phyloP scores from a whole-genome alignment of 2,113 vertebrate species.

The Muntiacus reevesi region DNA sequence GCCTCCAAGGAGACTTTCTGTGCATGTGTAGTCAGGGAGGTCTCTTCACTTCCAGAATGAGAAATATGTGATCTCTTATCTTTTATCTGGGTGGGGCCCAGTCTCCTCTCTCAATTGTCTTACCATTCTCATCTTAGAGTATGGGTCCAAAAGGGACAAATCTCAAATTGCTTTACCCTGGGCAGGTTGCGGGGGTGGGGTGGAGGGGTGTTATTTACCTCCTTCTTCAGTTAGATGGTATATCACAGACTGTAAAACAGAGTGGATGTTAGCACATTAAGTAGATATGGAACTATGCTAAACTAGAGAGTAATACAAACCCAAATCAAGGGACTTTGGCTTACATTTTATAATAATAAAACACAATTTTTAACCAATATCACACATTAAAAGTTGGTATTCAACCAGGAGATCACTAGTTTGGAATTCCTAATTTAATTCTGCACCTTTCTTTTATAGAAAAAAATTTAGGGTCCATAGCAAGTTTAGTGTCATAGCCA shows the following conservation, averaged over 20 bases:
- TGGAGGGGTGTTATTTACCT: not conserved
- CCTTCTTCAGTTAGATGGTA: not conserved
- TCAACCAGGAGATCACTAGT: not conserved
- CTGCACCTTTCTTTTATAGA: not conserved
- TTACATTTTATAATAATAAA: not conserved
- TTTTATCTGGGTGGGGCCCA: not conserved
- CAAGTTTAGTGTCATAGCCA: not conserved
- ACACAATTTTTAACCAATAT: not conserved
- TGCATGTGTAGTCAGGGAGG: not conserved
- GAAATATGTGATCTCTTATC: not conserved
- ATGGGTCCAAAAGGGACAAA: not conserved
- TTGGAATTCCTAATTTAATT: not conserved
- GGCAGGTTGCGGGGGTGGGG: accelerated
- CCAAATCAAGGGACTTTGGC: not conserved
- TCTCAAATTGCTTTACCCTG: not conserved
- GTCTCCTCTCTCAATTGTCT: not conserved
- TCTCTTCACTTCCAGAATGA: not conserved
- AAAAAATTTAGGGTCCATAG: not conserved
- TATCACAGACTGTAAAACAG: not conserved
- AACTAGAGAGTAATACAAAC: not conserved
- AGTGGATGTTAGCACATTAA: not conserved
- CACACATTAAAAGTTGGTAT: not conserved
- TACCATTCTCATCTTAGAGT: not conserved
- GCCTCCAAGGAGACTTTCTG: not conserved
- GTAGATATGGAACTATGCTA: not conserved